Evolutionary conservation across 2,113 vertebrate genomes (phyloP), one percentile per base, ranked within the genome.

Genomic region (Heterocephalus glaber): DNA sequence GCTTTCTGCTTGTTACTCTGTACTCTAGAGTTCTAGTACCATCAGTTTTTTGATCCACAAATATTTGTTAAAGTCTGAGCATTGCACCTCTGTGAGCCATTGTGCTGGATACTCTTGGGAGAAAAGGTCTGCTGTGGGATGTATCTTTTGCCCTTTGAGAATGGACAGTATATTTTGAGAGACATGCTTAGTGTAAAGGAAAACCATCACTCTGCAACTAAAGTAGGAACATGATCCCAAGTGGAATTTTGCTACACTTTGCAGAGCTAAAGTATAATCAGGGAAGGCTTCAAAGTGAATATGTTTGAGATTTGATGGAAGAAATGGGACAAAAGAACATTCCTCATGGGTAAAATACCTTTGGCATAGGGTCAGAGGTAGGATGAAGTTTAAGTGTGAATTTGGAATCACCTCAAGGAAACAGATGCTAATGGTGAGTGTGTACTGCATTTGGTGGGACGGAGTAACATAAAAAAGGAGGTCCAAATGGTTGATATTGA

Each of bases 11-110:
- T 35, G 35, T 89, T 83, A 83, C 26, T 90, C 72, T 96, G 79
- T 63, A 76, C 85, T 92, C 61, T 26, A 56, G 66, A 92, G 56
- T 86, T 95, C 30, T 66, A 70, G 90, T 95, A 87, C 33, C n/a
- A 49, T 86, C 9, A 9, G 33, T 28, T 47, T 96, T 89, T 95
- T 38, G 65, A 87, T 96, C 44, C 56, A 79, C 58, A 90, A 38
- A 74, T 96, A 92, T 70, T 90, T 92, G 61, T 85, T 96, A 76
- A 90, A 74, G 63, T 94, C 89, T 83, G 52, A 95, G 49, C 79
- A 17, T 82, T 89, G 33, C 10, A 22, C 17, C 38, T 86, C 3
- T 93, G 30, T 56, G 86, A 89, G 44, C 41, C 66, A 83, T 70
- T 92, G 65, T 88, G 74, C 47, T 44, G 47, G 52, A 82, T n/a